Evolutionary conservation across 2,113 vertebrate species (phyloP), one percentile per base, ranked within the genome.

Genomic region (Cochlearius cochlearius): DNA sequence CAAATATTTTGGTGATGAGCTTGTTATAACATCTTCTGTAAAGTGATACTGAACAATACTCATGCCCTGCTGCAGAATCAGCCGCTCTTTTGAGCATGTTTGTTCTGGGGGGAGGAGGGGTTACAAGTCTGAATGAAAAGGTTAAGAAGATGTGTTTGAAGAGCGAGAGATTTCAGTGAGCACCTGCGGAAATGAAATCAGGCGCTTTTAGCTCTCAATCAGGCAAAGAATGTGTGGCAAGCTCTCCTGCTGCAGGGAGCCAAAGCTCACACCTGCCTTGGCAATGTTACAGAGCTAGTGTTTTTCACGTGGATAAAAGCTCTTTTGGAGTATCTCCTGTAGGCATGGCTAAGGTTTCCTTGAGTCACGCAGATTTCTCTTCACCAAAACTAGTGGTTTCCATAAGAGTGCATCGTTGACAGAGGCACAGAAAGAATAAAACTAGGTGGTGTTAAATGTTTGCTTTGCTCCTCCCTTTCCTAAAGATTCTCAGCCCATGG

Each of bases 171-270:
- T 88, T 95, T 94, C 89, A 90, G 84, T 25, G 91, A 97, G 93
- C 96, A 97, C 97, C 97, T 96, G 94, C 95, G 86, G 95, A 96
- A 97, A 92, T 96, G 91, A 97, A 95, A 97, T 92, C 93, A 97
- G 96, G 75, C 86, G 74, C 62, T 97, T 94, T 79, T 94, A 95
- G 81, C 95, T 97, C 96, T 96, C 97, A 94, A 94, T 95, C 94
- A 96, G 95, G 67, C 77, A 86, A 90, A 95, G 94, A 94, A 95
- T 75, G 32, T 82, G 74, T 92, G 86, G 94, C 95, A 97, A 94
- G 84, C 94, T 95, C 92, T 96, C 94, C 86, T 97, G 84, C 96
- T 97, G 96, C 88, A 96, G 95, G 80, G 92, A 97, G 96, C 97
- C 96, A 96, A 95, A 92, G 71, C 95, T 94, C 89, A 92, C 96